Evolutionary conservation across 2,797 vertebrate species (phyloP), one percentile per base, ranked within the genome.

Genomic region (Esox masquinongy): DNA sequence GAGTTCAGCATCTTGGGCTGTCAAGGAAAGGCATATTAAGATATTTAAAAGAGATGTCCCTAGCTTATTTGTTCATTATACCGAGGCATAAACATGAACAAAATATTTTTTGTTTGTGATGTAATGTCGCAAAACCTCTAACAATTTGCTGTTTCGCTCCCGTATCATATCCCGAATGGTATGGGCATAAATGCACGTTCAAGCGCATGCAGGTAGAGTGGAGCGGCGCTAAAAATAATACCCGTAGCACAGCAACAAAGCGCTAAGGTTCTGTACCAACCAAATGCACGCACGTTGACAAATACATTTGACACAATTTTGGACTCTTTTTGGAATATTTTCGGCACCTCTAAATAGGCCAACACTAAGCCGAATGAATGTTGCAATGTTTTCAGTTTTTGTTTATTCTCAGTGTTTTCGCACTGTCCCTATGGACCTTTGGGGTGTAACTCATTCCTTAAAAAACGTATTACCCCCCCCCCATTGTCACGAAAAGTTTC

Each of bases 151-250:
- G 74, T 76, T 73, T 79, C 70, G 64, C 82, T 86, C 81, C 80
- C 68, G 80, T 77, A 81, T 84, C 73, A 74, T 15, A 47, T 1
- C 43, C 72, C 15, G 76, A 68, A 77, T 59, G 82, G 79, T 88
- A 78, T n/a, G 53, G 66, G 69, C 78, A 75, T 73, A 85, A 84
- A 85, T 82, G 81, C 79, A 81, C 75, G 72, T 70, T 87, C 76
- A 80, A 68, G 86, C 78, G 17, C 7, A 86, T 80, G 36, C 4
- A 39, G 2, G 36, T 3, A 47, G 80, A 85, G 77, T 59, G 22
- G 26, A 69, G 50, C 24, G 31, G 72, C 36, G 78, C 88, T 91
- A 92, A 88, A 89, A 90, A 93, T 90, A 91, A 79, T 71, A 72
- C 74, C 56, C 79, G 83, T 73, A 79, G 84, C 87, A 80, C 87